Conservation (phyloP, 2,888 invertebrate species). For the Drosophila emarginata region DNA sequence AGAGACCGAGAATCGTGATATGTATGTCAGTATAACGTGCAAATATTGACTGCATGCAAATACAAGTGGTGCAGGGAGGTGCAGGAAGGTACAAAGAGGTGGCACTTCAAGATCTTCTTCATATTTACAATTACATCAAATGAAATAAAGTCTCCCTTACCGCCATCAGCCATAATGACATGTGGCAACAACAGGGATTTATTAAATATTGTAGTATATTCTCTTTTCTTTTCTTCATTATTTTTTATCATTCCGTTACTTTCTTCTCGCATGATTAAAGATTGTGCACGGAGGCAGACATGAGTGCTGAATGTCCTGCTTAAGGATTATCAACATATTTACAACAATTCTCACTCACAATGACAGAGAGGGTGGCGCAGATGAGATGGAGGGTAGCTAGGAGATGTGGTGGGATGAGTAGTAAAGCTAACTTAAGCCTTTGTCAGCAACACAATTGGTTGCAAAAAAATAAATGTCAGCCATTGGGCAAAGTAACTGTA, state of each 20-base stretch:
- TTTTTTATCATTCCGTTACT: background rate
- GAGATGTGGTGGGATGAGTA: background rate
- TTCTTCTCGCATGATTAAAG: conserved; percentile 1
- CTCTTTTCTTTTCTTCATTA: too few species aligned
- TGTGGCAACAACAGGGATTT: background rate
- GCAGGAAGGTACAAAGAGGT: background rate
- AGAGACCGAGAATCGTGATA: background rate
- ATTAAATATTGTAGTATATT: background rate
- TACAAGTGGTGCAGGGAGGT: background rate
- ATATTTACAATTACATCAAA: conserved; percentile 6
- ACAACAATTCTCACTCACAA: background rate
- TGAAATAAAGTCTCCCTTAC: background rate
- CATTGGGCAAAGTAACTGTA: background rate
- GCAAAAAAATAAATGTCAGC: background rate
- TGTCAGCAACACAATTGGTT: background rate
- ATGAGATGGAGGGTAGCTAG: too few species aligned
- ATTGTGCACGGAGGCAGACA: background rate
- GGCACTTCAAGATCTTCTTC: background rate
- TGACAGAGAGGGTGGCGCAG: background rate
- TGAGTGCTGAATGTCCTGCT: background rate
- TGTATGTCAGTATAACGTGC: background rate
- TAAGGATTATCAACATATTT: background rate
- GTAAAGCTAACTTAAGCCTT: background rate
- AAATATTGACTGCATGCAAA: background rate
- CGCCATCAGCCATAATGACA: background rate